These are phyloP conservation scores for Ailurus styani DNA, from an alignment of 2,113 vertebrate species.

Conservation along the genomic window DNA sequence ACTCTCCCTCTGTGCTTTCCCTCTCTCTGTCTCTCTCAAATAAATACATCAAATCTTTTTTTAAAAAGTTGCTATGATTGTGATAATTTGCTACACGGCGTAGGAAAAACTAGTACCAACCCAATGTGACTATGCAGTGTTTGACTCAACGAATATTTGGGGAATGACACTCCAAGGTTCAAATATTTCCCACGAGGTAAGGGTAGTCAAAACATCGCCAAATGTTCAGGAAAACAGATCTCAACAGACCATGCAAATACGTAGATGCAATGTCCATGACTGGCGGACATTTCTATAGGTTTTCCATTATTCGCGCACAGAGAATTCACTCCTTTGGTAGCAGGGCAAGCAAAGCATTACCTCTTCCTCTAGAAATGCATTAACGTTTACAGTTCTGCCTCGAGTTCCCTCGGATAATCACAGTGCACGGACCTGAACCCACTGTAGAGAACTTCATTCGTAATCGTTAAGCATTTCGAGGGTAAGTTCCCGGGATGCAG, in stretches of 20 bases:
- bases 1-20: no score
- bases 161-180: rapidly evolving
- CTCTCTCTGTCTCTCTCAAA: no score
- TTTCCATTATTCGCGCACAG: background rate
- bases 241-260: no score
- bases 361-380: background rate
- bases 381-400: background rate
- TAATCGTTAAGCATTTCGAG: background rate
- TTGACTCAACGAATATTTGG: background rate
- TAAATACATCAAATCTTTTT: no score
- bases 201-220: no score
- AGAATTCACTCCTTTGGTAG: no score
- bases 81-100: rapidly evolving
- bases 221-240: background rate
- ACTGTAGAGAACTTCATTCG: constrained; percentile 51
- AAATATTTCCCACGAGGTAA: background rate
- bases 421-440: background rate
- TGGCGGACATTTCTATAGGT: rapidly evolving
- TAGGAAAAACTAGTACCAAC: rapidly evolving
- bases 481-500: background rate
- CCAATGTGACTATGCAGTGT: rapidly evolving
- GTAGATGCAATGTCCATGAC: rapidly evolving
- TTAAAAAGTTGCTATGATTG: rapidly evolving
- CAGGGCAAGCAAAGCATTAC: background rate
- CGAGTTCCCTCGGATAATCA: background rate